Percentiles rank a stretch among this genome's conserved stretches.
Evolutionary conservation across 2,797 vertebrate species (phyloP).

Genomic region (Okamejei kenojei): DNA sequence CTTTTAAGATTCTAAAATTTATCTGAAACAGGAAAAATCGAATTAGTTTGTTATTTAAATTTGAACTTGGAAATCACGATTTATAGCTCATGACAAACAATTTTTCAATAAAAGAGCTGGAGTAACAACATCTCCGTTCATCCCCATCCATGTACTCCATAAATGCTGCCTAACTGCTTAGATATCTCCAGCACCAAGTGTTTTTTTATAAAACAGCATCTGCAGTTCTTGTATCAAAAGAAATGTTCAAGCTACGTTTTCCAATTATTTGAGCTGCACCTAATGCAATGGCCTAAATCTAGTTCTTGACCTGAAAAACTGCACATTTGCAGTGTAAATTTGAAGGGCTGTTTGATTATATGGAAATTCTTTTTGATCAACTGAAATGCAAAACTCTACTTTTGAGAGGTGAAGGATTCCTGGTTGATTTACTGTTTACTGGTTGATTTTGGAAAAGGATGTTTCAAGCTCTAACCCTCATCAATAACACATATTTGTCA

Average conservation of each 20-base stretch:
- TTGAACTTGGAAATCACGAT: not conserved
- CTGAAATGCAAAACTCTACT: not conserved
- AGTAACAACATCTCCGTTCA: no score
- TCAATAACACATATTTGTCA: not conserved
- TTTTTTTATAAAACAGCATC: no score
- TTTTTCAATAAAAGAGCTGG: not conserved
- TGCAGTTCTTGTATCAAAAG: no score
- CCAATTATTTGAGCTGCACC: not conserved
- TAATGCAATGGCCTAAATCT: not conserved
- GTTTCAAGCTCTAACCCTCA: not conserved
- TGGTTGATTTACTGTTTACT: not conserved
- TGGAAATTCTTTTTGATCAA: slow-evolving; percentile 7
- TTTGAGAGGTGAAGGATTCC: not conserved
- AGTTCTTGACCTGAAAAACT: not conserved
- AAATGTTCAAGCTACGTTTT: not conserved
- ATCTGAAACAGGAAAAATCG: not conserved
- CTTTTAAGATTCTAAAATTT: not conserved
- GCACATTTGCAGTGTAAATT: not conserved
- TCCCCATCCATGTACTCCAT: no score
- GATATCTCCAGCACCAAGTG: no score
- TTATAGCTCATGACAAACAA: not conserved
- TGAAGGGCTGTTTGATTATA: slow-evolving; percentile 9
- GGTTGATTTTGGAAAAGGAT: not conserved
- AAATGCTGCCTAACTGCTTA: no score
- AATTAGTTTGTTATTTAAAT: not conserved